phyloP scores from a whole-genome alignment of 2,113 vertebrate species.

The Paradoxurus hermaphroditus region DNA sequence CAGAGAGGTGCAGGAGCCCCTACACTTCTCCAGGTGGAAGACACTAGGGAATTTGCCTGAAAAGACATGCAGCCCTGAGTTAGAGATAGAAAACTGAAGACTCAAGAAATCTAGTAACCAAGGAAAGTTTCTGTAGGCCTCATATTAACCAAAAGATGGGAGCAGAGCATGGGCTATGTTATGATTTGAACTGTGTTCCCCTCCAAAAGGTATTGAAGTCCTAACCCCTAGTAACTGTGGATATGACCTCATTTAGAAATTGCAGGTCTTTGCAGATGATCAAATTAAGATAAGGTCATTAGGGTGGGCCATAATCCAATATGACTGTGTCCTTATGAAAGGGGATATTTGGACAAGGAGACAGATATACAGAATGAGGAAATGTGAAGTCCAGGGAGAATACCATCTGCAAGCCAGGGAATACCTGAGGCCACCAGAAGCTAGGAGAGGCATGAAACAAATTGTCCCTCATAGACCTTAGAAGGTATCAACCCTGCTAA shows the following conservation, averaged over 20 bases:
- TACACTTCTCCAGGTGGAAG: not conserved
- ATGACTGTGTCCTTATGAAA: not conserved
- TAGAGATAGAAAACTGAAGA: not conserved
- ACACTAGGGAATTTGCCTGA: not conserved
- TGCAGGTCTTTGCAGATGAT: not conserved
- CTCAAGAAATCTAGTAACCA: not conserved
- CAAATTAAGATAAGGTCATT: not conserved
- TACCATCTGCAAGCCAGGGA: not conserved
- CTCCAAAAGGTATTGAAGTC: not conserved
- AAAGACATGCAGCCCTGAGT: not conserved
- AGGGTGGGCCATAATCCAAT: not conserved
- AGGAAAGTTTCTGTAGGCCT: not conserved
- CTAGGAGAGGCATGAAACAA: not conserved
- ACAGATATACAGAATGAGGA: not conserved
- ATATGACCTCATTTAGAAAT: not conserved
- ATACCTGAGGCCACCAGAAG: not conserved
- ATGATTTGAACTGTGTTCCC: not conserved
- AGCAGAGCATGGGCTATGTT: not conserved
- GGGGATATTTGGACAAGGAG: not conserved
- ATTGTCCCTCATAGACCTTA: not conserved
- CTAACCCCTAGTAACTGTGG: not conserved
- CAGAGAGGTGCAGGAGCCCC: not conserved
- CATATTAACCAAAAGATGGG: not conserved
- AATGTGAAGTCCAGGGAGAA: not conserved
- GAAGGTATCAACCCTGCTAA: not conserved